A percentile compares a stretch with the other conserved stretches of the same genome.
Evolutionary conservation across 2,797 vertebrate genomes (phyloP).

Genomic region (Eulemur albifrons): DNA sequence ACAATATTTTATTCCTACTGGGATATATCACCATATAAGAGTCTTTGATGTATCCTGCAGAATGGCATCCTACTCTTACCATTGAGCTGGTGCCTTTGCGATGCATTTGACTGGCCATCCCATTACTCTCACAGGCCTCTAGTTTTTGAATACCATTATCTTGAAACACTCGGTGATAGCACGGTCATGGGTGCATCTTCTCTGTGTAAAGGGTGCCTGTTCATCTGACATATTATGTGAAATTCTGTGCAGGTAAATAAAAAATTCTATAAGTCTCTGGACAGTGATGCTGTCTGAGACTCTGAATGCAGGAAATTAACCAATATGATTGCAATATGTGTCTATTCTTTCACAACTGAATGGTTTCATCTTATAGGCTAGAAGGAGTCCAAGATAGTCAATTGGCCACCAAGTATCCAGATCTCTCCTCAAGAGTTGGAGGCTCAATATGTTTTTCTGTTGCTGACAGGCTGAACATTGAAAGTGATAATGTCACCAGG

Average conservation of each 20-base stretch:
- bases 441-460: not conserved
- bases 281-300: not conserved
- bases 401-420: not conserved
- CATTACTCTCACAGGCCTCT: not conserved
- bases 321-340: not conserved
- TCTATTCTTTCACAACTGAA: not conserved
- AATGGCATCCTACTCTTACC: not conserved
- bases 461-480: not conserved
- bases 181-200: not conserved
- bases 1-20: not conserved
- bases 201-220: not conserved
- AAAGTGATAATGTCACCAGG: not conserved
- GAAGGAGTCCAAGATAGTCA: not conserved
- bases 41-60: not conserved
- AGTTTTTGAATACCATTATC: not conserved
- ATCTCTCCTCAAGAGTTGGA: not conserved
- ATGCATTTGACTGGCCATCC: not conserved
- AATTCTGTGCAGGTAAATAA: not conserved
- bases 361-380: not conserved
- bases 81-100: not conserved
- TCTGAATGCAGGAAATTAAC: not conserved
- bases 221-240: not conserved
- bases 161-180: not conserved
- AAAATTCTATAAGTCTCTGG: not conserved
- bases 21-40: not conserved